Evolutionary conservation across 2,113 vertebrate species (phyloP), one percentile per base, ranked within the genome.

Genomic region (Gobiocypris rarus): DNA sequence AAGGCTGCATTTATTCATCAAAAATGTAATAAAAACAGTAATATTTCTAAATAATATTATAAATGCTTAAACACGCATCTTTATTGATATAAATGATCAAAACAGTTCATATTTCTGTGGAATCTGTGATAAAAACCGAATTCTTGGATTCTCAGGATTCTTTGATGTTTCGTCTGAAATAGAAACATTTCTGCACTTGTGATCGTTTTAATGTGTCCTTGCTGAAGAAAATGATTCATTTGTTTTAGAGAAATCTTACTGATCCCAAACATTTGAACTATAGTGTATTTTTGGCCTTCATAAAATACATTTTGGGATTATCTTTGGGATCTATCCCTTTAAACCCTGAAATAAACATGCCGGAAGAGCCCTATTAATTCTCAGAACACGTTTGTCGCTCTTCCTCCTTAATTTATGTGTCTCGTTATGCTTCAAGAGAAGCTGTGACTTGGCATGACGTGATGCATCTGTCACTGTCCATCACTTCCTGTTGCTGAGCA

Each of bases 401-500:
- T 54, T 61, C 54, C 22, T 71, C 73, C 6, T 41, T 61, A 61
- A 79, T 79, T 63, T 67, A 50, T 34, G 67, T 80, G 43, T 80
- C 59, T 75, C 59, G 50, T 80, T 80, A 50, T 67, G 78, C 78
- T 80, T 22, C 9, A 31, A 48, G 59, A 50, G 61, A 80, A 67
- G 59, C 78, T 48, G 59, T 80, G 61, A 67, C 59, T 67, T 67
- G 78, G 78, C 78, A 11, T 67, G 59, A 80, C 78, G 67, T 31
- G 78, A 80, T 80, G 78, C 78, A 80, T 65, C 61, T 80, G 78
- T 80, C 43, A 80, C 78, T 48, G 61, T 80, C 78, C 78, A 80
- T 80, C 78, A 67, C 78, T 80, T 80, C 43, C 31, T 34, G 77
- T 83, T 59, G 45, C 50, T 71, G 54, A 78, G 93, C 92, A 93